Base-by-base conservation (phyloP, 1,140 invertebrate genomes). In the Tachypleus tridentatus region DNA sequence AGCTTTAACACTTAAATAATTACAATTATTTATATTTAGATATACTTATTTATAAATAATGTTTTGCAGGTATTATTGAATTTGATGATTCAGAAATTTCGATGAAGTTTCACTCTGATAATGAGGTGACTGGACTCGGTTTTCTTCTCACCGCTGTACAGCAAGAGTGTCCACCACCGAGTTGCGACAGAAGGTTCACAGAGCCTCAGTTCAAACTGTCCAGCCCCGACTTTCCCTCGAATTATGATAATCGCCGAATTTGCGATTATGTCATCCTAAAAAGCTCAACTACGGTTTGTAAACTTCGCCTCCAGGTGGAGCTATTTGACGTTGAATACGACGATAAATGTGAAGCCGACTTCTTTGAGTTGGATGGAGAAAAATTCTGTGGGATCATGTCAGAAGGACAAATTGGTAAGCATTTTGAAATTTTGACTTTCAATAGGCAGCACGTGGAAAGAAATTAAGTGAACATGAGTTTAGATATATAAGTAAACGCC, bases 61-160 rank as follows among this genome's bases (percentile, higher is more conserved):
- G 29, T 29, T 29, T 29, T 29, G 29, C 29, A 29, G 29, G 29
- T 29, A 29, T 29, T 29, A 29, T 29, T 29, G 29, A 29, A 29
- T 29, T 29, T 29, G 29, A 29, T 29, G 29, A 29, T 29, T 29
- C 29, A 54, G 50, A 68, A n/a, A 62, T 68, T 2, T 60, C 62
- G 4, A 68, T 68, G 67, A 62, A 57, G 47, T 68, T 68, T 58
- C 67, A 68, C 8, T 68, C 67, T 0, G 67, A 68, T 58, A 64
- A 61, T 48, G 65, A 61, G 3, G 49, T 56, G 0, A 4, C 10
- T 4, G 29, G 29, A 29, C 53, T 65, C 3, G 67, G 67, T 4
- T 68, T 64, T 58, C 65, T 68, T 64, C 61, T 65, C 9, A 68
- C 67, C 1, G 67, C 65, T 0, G 67, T 68, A n/a, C 67, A 68